phyloP scores from a whole-genome alignment of 2,888 invertebrate genomes.

The Itoplectis maculator region DNA sequence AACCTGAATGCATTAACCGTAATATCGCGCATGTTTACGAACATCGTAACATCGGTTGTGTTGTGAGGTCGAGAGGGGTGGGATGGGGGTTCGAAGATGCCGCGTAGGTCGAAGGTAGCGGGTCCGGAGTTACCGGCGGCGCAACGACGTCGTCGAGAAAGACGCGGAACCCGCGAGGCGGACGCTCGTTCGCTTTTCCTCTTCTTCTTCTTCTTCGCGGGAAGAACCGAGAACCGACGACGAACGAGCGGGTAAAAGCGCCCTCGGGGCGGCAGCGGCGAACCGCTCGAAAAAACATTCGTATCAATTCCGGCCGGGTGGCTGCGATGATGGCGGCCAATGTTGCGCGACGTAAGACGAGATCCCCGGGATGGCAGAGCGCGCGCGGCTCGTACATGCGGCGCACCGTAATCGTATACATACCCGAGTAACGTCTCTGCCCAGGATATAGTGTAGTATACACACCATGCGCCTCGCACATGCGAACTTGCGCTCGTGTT shows the following conservation, averaged over 20 bases:
- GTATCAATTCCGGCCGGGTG: constrained; percentile 81
- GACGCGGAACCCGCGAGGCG: constrained; percentile 56
- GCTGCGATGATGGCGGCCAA: constrained; percentile 82
- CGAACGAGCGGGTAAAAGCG: too few species aligned
- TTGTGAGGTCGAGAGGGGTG: too few species aligned
- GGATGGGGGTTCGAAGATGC: too few species aligned
- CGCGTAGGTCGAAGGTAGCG: constrained; percentile 57
- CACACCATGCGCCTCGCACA: background rate
- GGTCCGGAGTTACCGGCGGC: constrained; percentile 63
- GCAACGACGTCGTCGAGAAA: constrained; percentile 51
- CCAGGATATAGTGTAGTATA: constrained; percentile 9
- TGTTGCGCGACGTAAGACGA: constrained; percentile 79
- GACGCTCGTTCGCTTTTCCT: constrained; percentile 54
- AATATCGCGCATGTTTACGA: constrained; percentile 81
- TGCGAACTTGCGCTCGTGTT: constrained; percentile 19
- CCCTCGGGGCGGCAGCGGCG: constrained; percentile 75
- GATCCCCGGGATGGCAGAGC: constrained; percentile 66
- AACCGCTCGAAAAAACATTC: constrained; percentile 81
- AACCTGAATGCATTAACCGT: constrained; percentile 76
- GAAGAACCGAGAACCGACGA: too few species aligned
- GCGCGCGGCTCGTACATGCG: background rate
- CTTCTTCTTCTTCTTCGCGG: too few species aligned
- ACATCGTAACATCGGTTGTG: constrained; percentile 42
- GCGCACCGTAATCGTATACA: constrained; percentile 22
- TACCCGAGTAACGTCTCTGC: constrained; percentile 18